A percentile compares a stretch with the other conserved stretches of the same genome.
These are phyloP conservation scores for Paracanthobrama guichenoti DNA, from an alignment of 2,113 vertebrate genomes.

Conservation along the genomic window DNA sequence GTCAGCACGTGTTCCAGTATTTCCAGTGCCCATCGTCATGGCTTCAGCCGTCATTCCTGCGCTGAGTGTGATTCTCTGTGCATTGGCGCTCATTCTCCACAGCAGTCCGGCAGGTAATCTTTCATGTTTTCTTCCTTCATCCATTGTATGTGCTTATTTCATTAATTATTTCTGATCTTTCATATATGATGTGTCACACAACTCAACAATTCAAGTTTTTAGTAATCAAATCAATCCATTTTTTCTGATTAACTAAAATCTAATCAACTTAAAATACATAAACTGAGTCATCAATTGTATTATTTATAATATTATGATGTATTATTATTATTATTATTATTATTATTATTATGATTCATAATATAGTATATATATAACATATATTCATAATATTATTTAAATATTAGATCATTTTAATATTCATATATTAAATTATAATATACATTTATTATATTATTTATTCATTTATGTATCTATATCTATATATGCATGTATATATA, in stretches of 20 bases:
- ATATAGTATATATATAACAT: no score
- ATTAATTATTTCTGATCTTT: not conserved
- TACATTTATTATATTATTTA: not conserved
- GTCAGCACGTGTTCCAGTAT: not conserved
- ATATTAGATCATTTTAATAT: not conserved
- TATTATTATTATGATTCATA: not conserved
- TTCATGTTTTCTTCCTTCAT: not conserved
- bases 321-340: no score
- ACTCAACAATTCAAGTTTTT: not conserved
- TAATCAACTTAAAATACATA: not conserved
- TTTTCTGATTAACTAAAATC: not conserved
- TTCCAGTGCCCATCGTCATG: slow-evolving; percentile 14
- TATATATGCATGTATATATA: no score
- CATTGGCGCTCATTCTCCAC: slow-evolving; percentile 16
- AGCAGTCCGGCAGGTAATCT: slow-evolving; percentile 26
- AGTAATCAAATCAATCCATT: not conserved
- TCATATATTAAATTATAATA: not conserved
- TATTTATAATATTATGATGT: not conserved
- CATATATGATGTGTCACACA: not conserved
- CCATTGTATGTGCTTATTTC: not conserved
- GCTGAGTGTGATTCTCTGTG: slow-evolving; percentile 24
- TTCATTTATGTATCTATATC: not conserved
- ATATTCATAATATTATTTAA: no score
- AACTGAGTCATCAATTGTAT: not conserved
- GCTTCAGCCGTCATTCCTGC: not conserved